Evolutionary conservation across 2,797 vertebrate species (phyloP).

Genomic region (Craterocephalus amniculus): DNA sequence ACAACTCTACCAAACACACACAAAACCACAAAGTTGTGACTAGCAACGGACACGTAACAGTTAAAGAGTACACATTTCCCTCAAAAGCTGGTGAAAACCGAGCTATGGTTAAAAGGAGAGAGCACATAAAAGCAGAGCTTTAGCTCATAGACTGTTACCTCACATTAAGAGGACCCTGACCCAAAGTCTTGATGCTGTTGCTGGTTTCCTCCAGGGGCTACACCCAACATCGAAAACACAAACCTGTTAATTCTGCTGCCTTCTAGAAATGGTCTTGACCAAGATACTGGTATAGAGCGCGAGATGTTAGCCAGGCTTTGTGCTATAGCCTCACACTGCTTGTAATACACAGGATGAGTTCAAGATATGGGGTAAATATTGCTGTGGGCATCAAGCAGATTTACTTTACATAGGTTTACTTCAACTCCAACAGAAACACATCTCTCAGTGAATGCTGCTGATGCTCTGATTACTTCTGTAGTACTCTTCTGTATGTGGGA

Average conservation of each 20-base stretch:
- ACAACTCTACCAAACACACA: background rate
- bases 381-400: background rate
- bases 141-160: background rate
- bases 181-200: background rate
- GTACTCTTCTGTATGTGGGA: too few species aligned
- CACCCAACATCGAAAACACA: conserved; percentile 13
- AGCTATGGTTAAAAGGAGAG: conserved; percentile 8
- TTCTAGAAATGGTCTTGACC: conserved; percentile 17
- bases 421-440: background rate
- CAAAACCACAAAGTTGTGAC: conserved; percentile 7
- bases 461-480: too few species aligned
- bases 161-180: too few species aligned
- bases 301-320: background rate
- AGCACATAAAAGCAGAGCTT: conserved; percentile 4
- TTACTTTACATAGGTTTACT: too few species aligned
- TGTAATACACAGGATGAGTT: background rate
- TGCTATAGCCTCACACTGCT: background rate
- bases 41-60: conserved; percentile 1
- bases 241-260: conserved; percentile 1
- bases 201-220: conserved; percentile 11
- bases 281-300: background rate
- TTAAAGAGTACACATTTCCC: conserved; percentile 14
- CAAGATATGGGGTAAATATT: background rate
- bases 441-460: background rate
- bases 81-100: background rate